phyloP scores from a whole-genome alignment of 2,888 invertebrate species.

The Drosophila recens region DNA sequence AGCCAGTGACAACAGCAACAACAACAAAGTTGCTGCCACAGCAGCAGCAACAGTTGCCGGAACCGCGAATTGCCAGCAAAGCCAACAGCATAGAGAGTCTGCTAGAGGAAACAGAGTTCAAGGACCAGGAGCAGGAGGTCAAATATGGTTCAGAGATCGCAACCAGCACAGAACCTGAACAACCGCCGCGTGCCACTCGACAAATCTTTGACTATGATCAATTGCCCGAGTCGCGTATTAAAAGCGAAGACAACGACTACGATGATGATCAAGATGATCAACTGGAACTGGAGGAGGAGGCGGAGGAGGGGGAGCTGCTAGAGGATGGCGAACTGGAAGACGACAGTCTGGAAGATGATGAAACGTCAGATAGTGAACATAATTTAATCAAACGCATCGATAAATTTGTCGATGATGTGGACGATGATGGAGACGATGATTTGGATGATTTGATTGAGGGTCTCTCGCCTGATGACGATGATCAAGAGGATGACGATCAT shows the following conservation, averaged over 20 bases:
- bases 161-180: conserved; percentile 73
- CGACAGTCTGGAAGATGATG: conserved; percentile 29
- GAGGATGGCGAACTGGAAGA: conserved; percentile 32
- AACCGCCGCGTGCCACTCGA: conserved; percentile 79
- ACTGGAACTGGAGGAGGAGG: conserved; percentile 44
- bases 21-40: conserved; percentile 52
- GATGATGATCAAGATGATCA: conserved; percentile 63
- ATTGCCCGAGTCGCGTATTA: conserved; percentile 82
- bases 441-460: conserved; percentile 67
- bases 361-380: conserved; percentile 54
- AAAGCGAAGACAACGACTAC: conserved; percentile 43
- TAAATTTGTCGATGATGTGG: conserved; percentile 72
- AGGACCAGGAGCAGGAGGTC: conserved; percentile 41
- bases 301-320: conserved; percentile 32
- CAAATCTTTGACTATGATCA: conserved; percentile 85
- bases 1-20: conserved; percentile 51
- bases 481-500: conserved; percentile 40
- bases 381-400: conserved; percentile 79
- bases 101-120: conserved; percentile 30
- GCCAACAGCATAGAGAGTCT: conserved; percentile 66
- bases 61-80: conserved; percentile 72
- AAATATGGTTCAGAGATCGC: conserved; percentile 53
- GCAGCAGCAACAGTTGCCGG: conserved; percentile 52
- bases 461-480: conserved; percentile 39
- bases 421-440: conserved; percentile 72